Evolutionary conservation across 1,140 invertebrate genomes (phyloP), one percentile per base, ranked within the genome.

Genomic region (Ooceraea biroi): DNA sequence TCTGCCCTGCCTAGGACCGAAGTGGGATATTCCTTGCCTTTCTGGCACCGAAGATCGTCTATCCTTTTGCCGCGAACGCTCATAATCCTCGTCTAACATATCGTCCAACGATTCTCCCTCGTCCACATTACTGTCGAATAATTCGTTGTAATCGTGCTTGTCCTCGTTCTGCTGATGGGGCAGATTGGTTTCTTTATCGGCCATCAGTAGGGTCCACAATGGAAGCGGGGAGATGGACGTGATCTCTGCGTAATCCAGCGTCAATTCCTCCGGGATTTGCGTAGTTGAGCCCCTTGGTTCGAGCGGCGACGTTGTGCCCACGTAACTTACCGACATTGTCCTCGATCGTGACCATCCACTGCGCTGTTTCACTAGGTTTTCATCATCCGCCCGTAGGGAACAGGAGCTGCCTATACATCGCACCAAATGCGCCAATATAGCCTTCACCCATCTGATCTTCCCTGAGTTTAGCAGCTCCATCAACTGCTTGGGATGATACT

Each of bases 381-480:
- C 96, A 89, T 97, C 96, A 73, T 96, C 96, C 7, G 95, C 95
- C 10, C 92, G 83, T 3, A 94, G 85, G 0, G 93, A 95, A 85
- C 96, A 96, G 0, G 96, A 95, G 19, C 96, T 96, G 22, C 97
- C 97, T 77, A 98, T 97, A 90, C 97, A 97, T 88, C 96, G 96
- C 14, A 99, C 98, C 52, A 99, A 95, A 96, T 99, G 99, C 2
- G 98, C 97, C 50, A 99, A 95, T 82, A 99, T 99, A 0, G 99
- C 99, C 94, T 99, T 99, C 0, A 99, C 99, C 96, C 98, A 98
- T 89, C 98, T 95, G 48, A 99, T 99, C 95, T 99, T 99, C 0
- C 99, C 99, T 77, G 98, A 99, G 94, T 99, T 99, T 0, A 99
- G 95, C n/a, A 99, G 94, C 93, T 99, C 99, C 97, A 99, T 99